Conservation (phyloP, 92 coral and sea anemone species). For the Pocillopora grandis region DNA sequence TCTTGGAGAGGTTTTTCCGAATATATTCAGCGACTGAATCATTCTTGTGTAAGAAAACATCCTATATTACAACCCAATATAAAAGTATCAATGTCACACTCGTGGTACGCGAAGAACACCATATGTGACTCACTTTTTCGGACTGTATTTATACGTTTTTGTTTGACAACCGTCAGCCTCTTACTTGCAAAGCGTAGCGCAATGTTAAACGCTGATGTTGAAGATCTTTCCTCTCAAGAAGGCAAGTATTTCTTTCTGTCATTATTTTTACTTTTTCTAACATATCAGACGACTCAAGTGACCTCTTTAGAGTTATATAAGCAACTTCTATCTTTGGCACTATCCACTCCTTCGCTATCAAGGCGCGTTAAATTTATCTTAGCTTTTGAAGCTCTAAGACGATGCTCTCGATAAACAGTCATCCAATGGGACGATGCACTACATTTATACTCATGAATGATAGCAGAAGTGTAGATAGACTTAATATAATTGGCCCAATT, state of each 20-base stretch:
- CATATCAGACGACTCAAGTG: neutral
- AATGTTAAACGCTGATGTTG: conserved; percentile 13
- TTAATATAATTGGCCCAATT: too few species aligned
- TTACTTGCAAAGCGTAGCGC: neutral
- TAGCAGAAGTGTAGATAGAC: too few species aligned
- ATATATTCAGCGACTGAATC: neutral
- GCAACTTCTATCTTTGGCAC: too few species aligned
- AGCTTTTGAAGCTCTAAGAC: too few species aligned
- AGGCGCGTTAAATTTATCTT: too few species aligned
- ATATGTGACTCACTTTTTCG: conserved; percentile 5
- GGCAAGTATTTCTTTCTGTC: conserved; percentile 16
- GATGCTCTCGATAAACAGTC: too few species aligned
- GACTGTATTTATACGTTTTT: neutral
- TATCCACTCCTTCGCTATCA: too few species aligned
- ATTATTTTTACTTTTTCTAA: neutral
- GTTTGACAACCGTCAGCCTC: neutral
- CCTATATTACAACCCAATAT: conserved; percentile 19
- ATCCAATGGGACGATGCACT: too few species aligned
- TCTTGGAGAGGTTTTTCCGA: neutral
- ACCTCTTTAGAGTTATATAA: neutral
- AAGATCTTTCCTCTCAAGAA: conserved; percentile 1
- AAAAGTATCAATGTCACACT: conserved; percentile 11
- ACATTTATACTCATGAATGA: too few species aligned
- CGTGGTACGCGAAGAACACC: conserved; percentile 7
- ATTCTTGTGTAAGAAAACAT: neutral